Base-by-base conservation (phyloP, 2,888 invertebrate species). In the Limnephilus auricula region DNA sequence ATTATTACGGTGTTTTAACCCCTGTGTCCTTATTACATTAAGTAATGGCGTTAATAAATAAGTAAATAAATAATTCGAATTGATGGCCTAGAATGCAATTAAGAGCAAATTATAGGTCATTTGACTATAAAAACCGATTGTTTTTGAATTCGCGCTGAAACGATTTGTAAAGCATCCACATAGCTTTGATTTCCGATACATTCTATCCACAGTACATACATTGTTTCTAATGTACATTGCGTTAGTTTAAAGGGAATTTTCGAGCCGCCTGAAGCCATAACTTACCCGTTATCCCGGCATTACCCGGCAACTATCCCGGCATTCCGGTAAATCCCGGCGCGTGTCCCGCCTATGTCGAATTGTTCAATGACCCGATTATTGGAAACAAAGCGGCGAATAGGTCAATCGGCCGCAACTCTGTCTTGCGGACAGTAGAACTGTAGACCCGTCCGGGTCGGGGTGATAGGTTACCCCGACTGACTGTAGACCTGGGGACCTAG, bases 371-470 rank as follows among this genome's bases (percentile, higher is more conserved):
- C 92, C 92, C 90, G 93, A 90, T 93, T 92, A 92, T 91, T 88
- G 84, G 93, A 93, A 93, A 93, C 93, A 93, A 93, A 90, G 92
- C 92, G 87, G 37, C 89, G 93, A 91, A 93, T 93, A 93, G 93
- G 93, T 93, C 93, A 93, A 91, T 91, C 90, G 92, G 84, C 89
- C 91, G 87, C 91, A 79, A 87, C 65, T 89, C 85, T 34, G 86
- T 85, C 86, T 89, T 85, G 37, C 83, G n/a, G 79, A 30, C 87
- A 25, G 34, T 30, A 32, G 31, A 80, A 30, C 87, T 34, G 34
- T 30, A 32, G 31, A 80, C 82, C 45, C 79, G 30, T 31, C 82
- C 78, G 40, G 82, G 82, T 82, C 82, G 82, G 82, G 82, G 18
- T 30, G 82, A 32, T 5, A 30, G 80, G 40, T 79, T 34, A 31